These are phyloP conservation scores for Dolichotis patagonum DNA, from an alignment of 2,113 vertebrate species.

Conservation along the genomic window DNA sequence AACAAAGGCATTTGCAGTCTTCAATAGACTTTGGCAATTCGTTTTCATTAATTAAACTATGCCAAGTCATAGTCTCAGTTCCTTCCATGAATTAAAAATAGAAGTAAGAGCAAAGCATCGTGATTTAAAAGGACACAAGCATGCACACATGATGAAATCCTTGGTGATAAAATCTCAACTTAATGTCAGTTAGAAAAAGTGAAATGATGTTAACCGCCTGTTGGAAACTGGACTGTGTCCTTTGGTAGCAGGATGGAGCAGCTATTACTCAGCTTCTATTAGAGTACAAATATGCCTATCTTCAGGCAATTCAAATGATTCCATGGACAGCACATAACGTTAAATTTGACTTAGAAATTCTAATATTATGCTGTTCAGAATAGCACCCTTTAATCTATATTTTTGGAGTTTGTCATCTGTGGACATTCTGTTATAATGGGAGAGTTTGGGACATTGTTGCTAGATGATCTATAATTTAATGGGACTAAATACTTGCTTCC, in stretches of 20 bases:
- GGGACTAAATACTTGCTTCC: background rate
- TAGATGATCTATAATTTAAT: background rate
- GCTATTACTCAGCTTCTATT: background rate
- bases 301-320: background rate
- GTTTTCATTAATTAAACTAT: background rate
- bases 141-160: background rate
- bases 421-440: too few species aligned
- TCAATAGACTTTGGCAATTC: background rate
- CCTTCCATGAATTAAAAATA: background rate
- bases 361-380: background rate
- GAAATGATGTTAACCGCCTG: accelerated
- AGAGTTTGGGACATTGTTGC: background rate
- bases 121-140: background rate
- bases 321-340: background rate
- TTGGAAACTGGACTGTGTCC: background rate
- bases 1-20: background rate
- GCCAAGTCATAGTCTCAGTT: background rate
- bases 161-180: background rate
- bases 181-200: background rate
- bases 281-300: background rate
- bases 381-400: accelerated
- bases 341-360: background rate
- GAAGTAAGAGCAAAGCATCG: background rate
- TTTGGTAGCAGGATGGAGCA: background rate
- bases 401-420: background rate